Base-by-base conservation (phyloP, 2,797 vertebrate genomes). In the Enteromius afrohamiltoni region DNA sequence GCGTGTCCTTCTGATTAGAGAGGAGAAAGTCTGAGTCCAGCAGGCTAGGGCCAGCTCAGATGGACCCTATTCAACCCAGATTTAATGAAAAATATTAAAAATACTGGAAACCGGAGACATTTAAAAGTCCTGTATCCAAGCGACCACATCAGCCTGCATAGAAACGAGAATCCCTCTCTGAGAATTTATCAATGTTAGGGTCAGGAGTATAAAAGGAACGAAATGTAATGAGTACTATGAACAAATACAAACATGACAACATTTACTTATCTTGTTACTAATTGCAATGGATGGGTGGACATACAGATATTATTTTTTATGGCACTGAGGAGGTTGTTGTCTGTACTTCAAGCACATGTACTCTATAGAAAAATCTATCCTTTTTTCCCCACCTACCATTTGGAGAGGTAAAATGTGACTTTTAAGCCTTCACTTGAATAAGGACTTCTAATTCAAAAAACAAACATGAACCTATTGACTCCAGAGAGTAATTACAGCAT, bases 1-100 rank as follows among this genome's bases (percentile, higher is more conserved):
- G 89, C 58, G 67, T 77, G 87, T 67, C 58, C 79, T 88, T 23
- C 9, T 85, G 82, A 80, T 87, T 88, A 89, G 86, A 88, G 79
- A 73, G 58, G 84, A 87, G 83, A 77, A 74, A 70, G 76, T 87
- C 76, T 86, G 79, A 9, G 83, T 86, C 51, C 31, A 85, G 85
- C 85, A 69, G 85, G 85, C 84, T 51, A 45, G 17, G 31, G 37
- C 77, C 64, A 77, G 29, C 58, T 83, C 86, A 62, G 26, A 65
- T 4, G 0, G 51, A 21, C 83, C 80, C 42, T 73, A 77, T 79
- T 90, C 40, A 74, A 55, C 53, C 49, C 74, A 45, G 67, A 47
- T 67, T 85, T 80, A 77, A 88, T 86, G 42, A 83, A 51, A 83
- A 77, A 40, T 65, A 73, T 83, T 77, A 14, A 65, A 64, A 83